Conservation (phyloP, 2,113 vertebrate genomes). For the Saguinus imperator region DNA sequence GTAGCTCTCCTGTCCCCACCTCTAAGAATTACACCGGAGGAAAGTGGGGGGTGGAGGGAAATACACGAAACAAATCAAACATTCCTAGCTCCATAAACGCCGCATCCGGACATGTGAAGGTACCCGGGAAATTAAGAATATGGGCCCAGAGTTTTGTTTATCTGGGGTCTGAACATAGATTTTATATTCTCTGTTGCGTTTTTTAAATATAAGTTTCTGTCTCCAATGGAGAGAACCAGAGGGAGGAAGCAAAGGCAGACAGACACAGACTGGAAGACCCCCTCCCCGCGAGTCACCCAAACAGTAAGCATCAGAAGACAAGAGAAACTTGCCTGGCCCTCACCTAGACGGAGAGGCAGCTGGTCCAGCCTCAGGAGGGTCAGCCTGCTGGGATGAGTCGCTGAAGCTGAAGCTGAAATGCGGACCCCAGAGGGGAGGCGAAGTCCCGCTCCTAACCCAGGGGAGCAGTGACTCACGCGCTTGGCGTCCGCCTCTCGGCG, state of each 20-base stretch:
- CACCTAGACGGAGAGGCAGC: constrained; percentile 22
- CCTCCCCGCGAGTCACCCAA: neutral
- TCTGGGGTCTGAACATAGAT: constrained; percentile 32
- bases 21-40: constrained; percentile 40
- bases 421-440: constrained; percentile 12
- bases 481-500: neutral
- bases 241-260: constrained; percentile 43
- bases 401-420: constrained; percentile 26
- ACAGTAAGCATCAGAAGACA: constrained; percentile 16
- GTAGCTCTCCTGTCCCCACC: neutral
- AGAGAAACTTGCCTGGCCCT: constrained; percentile 67
- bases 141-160: constrained; percentile 64
- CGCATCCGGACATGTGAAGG: constrained; percentile 6
- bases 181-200: constrained; percentile 55
- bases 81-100: constrained; percentile 39
- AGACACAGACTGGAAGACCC: neutral
- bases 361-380: neutral
- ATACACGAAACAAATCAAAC: constrained; percentile 40
- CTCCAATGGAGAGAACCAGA: constrained; percentile 47
- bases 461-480: constrained; percentile 67
- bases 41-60: constrained; percentile 47
- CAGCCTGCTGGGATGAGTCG: neutral
- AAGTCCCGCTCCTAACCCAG: constrained; percentile 56
- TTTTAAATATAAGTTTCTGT: constrained; percentile 74
- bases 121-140: constrained; percentile 60